Evolutionary conservation across 1,140 invertebrate species (phyloP), one percentile per base, ranked within the genome.

Genomic region (Octopus sinensis): DNA sequence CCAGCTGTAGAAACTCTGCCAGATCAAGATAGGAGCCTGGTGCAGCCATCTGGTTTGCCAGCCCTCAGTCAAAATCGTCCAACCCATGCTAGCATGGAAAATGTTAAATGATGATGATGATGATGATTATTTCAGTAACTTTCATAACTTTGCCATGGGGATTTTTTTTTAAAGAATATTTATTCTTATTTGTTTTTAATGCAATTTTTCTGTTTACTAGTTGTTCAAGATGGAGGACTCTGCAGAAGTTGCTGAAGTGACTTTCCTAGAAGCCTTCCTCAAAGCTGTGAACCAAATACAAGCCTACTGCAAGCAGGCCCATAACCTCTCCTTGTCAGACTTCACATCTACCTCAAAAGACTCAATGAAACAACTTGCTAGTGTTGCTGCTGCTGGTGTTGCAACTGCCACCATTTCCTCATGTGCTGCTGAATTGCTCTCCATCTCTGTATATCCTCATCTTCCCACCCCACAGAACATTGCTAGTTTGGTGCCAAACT

Each of bases 331-430:
- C 53, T 54, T 54, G 30, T 62, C 68, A 12, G 52, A 10, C 13
- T 53, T 51, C n/a, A 54, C 4, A 12, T 78, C 10, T 13, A 23
- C 53, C 51, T 73, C 7, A 23, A 78, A 30, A 85, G 84, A 75
- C 82, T 87, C 84, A 54, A 84, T 90, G 71, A 85, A 86, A 79
- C 84, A 85, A 43, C 76, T 89, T 5, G 85, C 84, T 30, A 88
- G 80, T 75, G 87, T 87, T 9, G 88, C 88, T 56, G 87, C 88
- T 77, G 88, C 86, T 30, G 89, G 87, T 7, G 84, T 88, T 17
- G 88, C 88, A 12, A 86, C 88, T 12, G 88, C 86, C 17, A 86
- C 85, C 54, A 80, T 89, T 2, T 83, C 86, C 6, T 85, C 84
- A 81, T 83, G 88, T 54, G 86, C 86, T 76, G 88, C 89, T 77